Evolutionary conservation across 2,113 vertebrate species (phyloP).

Genomic region (Alethe diademata): DNA sequence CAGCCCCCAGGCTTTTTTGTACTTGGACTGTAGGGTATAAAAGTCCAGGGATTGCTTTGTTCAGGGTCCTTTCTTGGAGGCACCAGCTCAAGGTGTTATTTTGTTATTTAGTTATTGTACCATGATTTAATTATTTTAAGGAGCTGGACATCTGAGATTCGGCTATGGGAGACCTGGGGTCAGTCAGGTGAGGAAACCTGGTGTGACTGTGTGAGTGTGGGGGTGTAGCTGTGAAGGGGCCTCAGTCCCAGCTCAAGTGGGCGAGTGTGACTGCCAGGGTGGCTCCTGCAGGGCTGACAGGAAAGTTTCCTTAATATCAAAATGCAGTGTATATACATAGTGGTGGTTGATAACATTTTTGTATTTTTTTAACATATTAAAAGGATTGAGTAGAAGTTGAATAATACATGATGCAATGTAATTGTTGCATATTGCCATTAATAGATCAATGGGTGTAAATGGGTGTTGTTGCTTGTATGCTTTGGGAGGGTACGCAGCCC

Average conservation of each 20-base stretch:
- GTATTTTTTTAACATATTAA: not conserved
- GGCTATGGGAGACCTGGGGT: not conserved
- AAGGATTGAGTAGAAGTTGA: not conserved
- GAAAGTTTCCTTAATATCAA: not conserved
- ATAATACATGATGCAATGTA: not conserved
- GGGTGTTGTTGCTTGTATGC: not conserved
- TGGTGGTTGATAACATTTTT: not conserved
- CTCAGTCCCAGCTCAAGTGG: not conserved
- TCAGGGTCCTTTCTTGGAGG: not conserved
- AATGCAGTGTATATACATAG: not conserved
- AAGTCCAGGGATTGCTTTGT: not conserved
- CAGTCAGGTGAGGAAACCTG: not conserved
- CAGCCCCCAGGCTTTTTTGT: not conserved
- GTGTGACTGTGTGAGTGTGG: not conserved
- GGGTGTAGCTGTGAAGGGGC: not conserved
- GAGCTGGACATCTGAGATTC: not conserved
- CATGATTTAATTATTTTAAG: not conserved
- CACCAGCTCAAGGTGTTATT: not conserved
- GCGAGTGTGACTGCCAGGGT: not conserved
- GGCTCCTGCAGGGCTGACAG: not conserved
- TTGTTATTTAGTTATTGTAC: not conserved
- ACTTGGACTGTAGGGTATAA: not conserved
- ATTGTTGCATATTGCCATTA: not conserved
- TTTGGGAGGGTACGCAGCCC: not conserved
- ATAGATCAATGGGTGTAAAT: not conserved